Evolutionary conservation across 2,888 invertebrate genomes (phyloP), one percentile per base, ranked within the genome.

Genomic region (Terebella lapidaria): DNA sequence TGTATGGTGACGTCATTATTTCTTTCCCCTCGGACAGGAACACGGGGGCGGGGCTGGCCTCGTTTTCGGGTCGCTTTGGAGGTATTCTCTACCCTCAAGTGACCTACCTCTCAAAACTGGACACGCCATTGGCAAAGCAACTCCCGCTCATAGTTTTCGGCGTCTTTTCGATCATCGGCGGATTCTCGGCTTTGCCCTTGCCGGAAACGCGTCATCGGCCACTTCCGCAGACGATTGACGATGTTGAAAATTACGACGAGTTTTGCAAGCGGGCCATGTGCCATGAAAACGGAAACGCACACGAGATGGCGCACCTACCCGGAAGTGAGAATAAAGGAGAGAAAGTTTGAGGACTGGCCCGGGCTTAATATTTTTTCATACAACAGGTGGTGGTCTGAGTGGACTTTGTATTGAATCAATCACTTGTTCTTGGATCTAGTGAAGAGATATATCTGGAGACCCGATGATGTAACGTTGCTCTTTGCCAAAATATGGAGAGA

Each of bases 131-230:
- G 3, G 58, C 59, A 26, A 51, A 55, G 20, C 57, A 66, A 22
- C 63, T 68, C 22, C 68, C 68, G 2, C 61, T 67, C 15, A 46
- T 67, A 15, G 56, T 67, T 27, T 67, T 67, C 53, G 67, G 67
- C 3, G 42, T 57, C 24, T 30, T 67, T 28, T 67, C 67, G 18
- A 57, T 67, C 53, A 30, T 65, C 22, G 66, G 66, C 20, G 64
- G 65, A 15, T 55, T 67, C 22, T 47, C 61, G 29, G 67, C 66
- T 29, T 54, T 67, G 18, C 67, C 67, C 1, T 61, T 67, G 15
- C 67, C 67, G 49, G 67, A 67, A 58, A 67, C 67, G 18, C 25
- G 63, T 10, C 57, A 67, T 55, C 54, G 57, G 24, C 67, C 67
- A 5, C 59, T 67, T 2, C 66, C 67, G 4, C 61, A 67, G 27